These are phyloP conservation scores for Drosophila fuyamai DNA, from an alignment of 1,140 invertebrate species.

Conservation along the genomic window DNA sequence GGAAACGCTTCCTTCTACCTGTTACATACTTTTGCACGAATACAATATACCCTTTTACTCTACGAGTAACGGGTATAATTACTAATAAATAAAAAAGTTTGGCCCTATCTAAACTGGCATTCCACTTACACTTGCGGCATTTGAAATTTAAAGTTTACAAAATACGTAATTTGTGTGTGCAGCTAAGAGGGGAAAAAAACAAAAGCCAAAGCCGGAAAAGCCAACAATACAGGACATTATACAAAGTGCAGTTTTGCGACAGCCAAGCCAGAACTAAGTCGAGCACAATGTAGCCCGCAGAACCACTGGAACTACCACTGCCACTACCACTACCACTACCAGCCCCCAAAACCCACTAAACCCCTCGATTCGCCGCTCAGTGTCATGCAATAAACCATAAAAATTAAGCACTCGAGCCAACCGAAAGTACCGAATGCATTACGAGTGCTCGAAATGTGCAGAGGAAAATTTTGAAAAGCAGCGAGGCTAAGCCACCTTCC, in stretches of 20 bases:
- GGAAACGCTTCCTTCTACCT: no score
- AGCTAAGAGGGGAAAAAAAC: background rate
- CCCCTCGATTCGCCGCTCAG: constrained; percentile 24
- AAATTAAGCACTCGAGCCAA: constrained; percentile 66
- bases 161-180: constrained; percentile 46
- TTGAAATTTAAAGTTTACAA: constrained; percentile 38
- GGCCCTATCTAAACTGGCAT: no score
- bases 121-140: background rate
- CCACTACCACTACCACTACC: background rate
- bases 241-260: constrained; percentile 62
- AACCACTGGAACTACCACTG: background rate
- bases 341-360: constrained; percentile 1
- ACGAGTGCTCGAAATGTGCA: constrained; percentile 42
- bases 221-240: constrained; percentile 46
- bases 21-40: no score
- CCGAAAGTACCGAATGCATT: constrained; percentile 61
- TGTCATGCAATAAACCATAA: constrained; percentile 72
- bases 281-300: constrained; percentile 49
- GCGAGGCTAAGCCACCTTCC: constrained; percentile 43
- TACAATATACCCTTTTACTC: no score
- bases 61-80: no score
- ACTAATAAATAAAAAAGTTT: no score
- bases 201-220: constrained; percentile 1
- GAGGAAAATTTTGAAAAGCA: constrained; percentile 55
- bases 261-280: constrained; percentile 26